A percentile compares a stretch with the other conserved stretches of the same genome.
These are phyloP conservation scores for Heliconius cydno DNA, from an alignment of 2,888 invertebrate species.

Conservation along the genomic window DNA sequence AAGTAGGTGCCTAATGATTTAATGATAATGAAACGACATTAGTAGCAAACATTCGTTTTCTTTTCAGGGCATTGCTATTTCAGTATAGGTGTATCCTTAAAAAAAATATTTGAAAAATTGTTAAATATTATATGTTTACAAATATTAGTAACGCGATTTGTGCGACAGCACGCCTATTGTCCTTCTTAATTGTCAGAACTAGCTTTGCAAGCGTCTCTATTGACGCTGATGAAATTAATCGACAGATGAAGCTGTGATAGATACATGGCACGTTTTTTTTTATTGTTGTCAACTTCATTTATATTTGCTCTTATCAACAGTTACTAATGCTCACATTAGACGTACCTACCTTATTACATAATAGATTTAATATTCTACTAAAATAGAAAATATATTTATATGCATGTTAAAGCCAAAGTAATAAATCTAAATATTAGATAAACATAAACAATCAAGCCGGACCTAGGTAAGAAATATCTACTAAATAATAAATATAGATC, in stretches of 20 bases:
- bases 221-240: conserved; percentile 37
- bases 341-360: no score
- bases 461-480: no score
- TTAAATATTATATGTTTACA: not conserved
- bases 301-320: no score
- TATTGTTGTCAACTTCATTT: not conserved
- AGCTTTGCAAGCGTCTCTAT: conserved; percentile 33
- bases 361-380: no score
- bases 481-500: no score
- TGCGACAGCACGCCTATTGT: not conserved
- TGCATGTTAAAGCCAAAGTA: no score
- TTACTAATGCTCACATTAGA: no score
- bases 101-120: not conserved
- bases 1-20: not conserved
- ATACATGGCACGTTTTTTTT: not conserved
- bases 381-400: no score
- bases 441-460: no score
- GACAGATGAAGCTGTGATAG: conserved; percentile 17
- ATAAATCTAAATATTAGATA: no score
- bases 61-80: not conserved
- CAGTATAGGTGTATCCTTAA: not conserved
- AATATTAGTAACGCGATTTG: conserved; percentile 17
- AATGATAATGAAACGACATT: not conserved
- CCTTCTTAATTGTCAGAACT: conserved; percentile 35
- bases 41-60: not conserved